Base-by-base conservation (phyloP, 1,140 invertebrate species). In the Thalassaphorura encarpata region DNA sequence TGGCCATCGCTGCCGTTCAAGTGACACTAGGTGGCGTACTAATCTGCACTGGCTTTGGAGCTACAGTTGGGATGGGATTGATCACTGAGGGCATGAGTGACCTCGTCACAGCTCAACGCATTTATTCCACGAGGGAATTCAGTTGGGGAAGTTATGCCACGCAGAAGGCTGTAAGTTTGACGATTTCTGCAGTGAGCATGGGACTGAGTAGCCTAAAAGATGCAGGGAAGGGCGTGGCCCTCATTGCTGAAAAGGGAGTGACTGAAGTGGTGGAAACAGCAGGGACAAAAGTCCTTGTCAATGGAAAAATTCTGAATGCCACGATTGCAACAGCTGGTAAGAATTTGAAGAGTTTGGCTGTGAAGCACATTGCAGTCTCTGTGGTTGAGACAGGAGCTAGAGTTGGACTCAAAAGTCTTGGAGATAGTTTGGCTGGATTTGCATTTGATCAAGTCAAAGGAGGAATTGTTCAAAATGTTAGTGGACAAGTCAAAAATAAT, bases 81-180 rank as follows among this genome's bases (percentile, higher is more conserved):
- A 53, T 58, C 1, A 53, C 50, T 1, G 56, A 58, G 21, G 51
- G 56, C 4, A 41, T 42, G 2, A 21, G 28, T 2, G 56, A 58
- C 29, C 15, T 52, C 18, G 11, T 47, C 3, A 39, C 40, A 13
- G 51, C 51, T 0, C 26, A 46, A 13, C 16, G 43, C 28, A 43
- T 42, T 8, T 48, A 54, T 28, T n/a, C 57, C 4, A 40, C 23
- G 3, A 19, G 57, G 16, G 26, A 54, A 23, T 59, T 59, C 31
- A 54, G 52, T 29, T 59, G 57, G 57, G 16, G 6, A 26, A 26
- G 39, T 23, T 59, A 59, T 21, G 52, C 24, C 1, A 54, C 6
- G 11, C 51, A 59, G 27, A 59, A 59, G 27, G 29, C 57, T 15
- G 49, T 59, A 2, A 54, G 43, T 49, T 18, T 59, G 11, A 24